These are phyloP conservation scores for Thripadectes ignobilis DNA, from an alignment of 2,797 vertebrate genomes.

Conservation along the genomic window DNA sequence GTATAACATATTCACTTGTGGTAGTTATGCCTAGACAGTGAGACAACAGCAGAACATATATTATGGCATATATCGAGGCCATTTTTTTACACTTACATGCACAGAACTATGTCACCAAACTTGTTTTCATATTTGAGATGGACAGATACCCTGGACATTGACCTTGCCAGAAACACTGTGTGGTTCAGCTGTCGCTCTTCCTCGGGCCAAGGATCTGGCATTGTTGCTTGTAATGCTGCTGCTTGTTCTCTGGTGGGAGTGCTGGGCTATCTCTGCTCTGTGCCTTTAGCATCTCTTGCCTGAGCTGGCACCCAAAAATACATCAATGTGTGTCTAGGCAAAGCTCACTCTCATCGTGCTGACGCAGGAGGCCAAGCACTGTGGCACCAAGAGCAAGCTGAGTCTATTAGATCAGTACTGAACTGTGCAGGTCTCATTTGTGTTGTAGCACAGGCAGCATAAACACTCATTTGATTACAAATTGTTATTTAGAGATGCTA, in stretches of 20 bases:
- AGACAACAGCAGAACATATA: background rate
- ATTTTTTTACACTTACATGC: background rate
- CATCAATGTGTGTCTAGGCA: accelerated
- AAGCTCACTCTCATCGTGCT: accelerated
- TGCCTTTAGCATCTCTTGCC: background rate
- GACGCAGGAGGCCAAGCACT: background rate
- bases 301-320: background rate
- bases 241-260: background rate
- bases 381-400: background rate
- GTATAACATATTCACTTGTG: background rate
- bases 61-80: background rate
- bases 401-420: background rate
- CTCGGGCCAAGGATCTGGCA: background rate
- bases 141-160: background rate
- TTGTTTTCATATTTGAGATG: background rate
- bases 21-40: background rate
- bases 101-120: background rate
- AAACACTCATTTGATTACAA: background rate
- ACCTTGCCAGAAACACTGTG: accelerated
- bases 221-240: background rate
- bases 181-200: background rate
- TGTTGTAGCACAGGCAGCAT: background rate
- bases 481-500: background rate
- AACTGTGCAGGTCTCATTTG: background rate
- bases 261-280: background rate